A percentile compares a stretch with the other conserved stretches of the same genome.
Conservation (phyloP, 2,113 vertebrate species). For the Corydoras maculifer region DNA sequence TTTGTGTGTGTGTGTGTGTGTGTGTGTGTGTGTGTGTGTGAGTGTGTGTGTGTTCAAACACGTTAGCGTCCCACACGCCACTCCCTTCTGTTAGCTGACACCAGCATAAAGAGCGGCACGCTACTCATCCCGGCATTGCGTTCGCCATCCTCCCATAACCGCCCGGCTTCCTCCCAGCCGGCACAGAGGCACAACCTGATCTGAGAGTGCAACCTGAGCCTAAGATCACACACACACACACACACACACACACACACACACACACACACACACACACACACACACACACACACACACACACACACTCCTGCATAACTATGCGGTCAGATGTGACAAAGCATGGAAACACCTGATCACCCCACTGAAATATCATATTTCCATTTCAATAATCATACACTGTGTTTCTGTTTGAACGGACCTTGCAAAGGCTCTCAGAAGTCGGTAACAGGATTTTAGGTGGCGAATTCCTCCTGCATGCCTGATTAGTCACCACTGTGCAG, state of each 20-base stretch:
- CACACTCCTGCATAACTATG: slow-evolving; percentile 43
- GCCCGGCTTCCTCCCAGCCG: slow-evolving; percentile 18
- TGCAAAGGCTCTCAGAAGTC: too few relatives aligned
- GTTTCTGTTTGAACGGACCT: too few relatives aligned
- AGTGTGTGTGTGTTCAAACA: slow-evolving; percentile 22
- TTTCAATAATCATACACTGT: too few relatives aligned
- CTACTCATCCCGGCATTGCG: slow-evolving; percentile 13
- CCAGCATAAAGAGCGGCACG: slow-evolving; percentile 32
- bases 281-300: background rate
- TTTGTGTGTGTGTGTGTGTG: slow-evolving; percentile 29
- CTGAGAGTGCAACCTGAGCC: slow-evolving; percentile 32
- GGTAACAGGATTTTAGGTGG: too few relatives aligned
- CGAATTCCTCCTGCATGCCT: too few relatives aligned
- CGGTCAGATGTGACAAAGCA: slow-evolving; percentile 44
- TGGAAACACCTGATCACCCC: slow-evolving; percentile 33
- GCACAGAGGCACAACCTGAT: slow-evolving; percentile 23
- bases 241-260: slow-evolving; percentile 6
- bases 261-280: slow-evolving; percentile 14
- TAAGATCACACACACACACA: slow-evolving; percentile 23
- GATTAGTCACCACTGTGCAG: too few relatives aligned
- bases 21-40: slow-evolving; percentile 16
- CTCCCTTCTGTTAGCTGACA: slow-evolving; percentile 41
- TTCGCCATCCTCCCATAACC: slow-evolving; percentile 40
- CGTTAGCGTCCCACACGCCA: slow-evolving; percentile 27
- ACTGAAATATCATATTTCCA: too few relatives aligned